Conservation (phyloP, 1,140 invertebrate genomes). For the Zaprionus tsacasi region DNA sequence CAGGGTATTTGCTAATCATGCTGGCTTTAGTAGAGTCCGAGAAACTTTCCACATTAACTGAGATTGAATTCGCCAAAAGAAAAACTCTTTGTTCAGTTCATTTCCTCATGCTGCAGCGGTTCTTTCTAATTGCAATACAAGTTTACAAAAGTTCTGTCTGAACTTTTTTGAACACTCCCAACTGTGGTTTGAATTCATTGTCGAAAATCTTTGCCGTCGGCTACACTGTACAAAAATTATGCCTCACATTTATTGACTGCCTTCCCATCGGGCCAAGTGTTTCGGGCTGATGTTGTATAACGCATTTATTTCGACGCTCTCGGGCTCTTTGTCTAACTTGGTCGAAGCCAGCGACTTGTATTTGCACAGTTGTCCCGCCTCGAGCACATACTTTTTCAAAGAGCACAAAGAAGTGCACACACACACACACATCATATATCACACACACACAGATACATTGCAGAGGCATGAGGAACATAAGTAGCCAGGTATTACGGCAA, state of each 20-base stretch:
- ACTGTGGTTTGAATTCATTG: background rate
- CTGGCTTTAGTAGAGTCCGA: background rate
- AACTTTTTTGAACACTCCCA: background rate
- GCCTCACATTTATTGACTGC: constrained; percentile 11
- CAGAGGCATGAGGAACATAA: constrained; percentile 2
- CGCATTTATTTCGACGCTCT: constrained; percentile 30
- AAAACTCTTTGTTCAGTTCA: constrained; percentile 27
- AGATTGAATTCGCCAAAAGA: constrained; percentile 51
- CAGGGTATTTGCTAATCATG: constrained; percentile 7
- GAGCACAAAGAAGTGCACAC: constrained; percentile 10
- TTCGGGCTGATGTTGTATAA: constrained; percentile 10
- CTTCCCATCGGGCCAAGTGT: background rate
- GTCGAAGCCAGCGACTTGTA: constrained; percentile 41
- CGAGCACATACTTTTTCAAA: constrained; percentile 20
- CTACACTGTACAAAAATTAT: constrained; percentile 13
- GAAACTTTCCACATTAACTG: constrained; percentile 66
- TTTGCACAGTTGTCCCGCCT: constrained; percentile 70
- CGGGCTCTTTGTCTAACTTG: constrained; percentile 65
- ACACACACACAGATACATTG: background rate
- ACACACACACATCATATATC: background rate
- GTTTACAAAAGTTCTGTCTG: constrained; percentile 52
- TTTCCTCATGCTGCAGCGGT: constrained; percentile 27
- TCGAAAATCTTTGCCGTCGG: constrained; percentile 1
- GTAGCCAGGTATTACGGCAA: constrained; percentile 13
- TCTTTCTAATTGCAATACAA: constrained; percentile 65